Conservation (phyloP, 2,888 invertebrate species). For the Andrena minutula region DNA sequence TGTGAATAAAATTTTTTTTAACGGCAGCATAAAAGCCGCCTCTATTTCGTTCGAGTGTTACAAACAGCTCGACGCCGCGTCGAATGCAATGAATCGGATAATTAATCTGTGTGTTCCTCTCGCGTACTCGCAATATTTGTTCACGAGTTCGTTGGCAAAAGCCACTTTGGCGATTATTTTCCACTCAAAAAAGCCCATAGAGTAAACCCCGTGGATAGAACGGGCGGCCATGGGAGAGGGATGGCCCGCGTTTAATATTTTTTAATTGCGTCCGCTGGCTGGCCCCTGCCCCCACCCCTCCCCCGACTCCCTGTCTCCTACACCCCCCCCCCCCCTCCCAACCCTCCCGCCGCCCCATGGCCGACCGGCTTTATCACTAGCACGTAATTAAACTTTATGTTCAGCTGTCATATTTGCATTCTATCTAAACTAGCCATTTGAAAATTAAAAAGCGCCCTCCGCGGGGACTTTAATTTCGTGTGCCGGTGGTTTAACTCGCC, state of each 20-base stretch:
- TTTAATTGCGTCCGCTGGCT: constrained; percentile 69
- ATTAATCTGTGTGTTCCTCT: constrained; percentile 68
- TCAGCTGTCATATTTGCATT: constrained; percentile 74
- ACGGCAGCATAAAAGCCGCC: neutral
- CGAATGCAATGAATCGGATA: constrained; percentile 72
- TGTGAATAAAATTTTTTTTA: neutral
- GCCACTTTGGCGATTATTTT: constrained; percentile 73
- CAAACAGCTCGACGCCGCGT: constrained; percentile 63
- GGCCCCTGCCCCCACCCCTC: constrained; percentile 26
- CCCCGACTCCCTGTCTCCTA: neutral
- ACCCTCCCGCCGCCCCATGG: neutral
- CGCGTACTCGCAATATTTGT: constrained; percentile 70
- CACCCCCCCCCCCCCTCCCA: neutral
- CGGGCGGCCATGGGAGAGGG: constrained; percentile 50
- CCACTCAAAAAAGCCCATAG: constrained; percentile 72
- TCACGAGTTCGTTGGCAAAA: constrained; percentile 71
- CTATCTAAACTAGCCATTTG: constrained; percentile 71
- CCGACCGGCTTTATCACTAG: constrained; percentile 65
- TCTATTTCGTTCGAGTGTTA: constrained; percentile 55
- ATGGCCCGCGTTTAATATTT: constrained; percentile 69
- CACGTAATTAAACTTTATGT: constrained; percentile 73
- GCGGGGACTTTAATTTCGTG: constrained; percentile 62
- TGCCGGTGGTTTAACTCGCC: constrained; percentile 49
- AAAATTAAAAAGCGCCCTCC: constrained; percentile 65
- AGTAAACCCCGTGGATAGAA: constrained; percentile 61